These are phyloP conservation scores for Ditula angustiorana DNA, from an alignment of 2,888 invertebrate species.

Conservation along the genomic window DNA sequence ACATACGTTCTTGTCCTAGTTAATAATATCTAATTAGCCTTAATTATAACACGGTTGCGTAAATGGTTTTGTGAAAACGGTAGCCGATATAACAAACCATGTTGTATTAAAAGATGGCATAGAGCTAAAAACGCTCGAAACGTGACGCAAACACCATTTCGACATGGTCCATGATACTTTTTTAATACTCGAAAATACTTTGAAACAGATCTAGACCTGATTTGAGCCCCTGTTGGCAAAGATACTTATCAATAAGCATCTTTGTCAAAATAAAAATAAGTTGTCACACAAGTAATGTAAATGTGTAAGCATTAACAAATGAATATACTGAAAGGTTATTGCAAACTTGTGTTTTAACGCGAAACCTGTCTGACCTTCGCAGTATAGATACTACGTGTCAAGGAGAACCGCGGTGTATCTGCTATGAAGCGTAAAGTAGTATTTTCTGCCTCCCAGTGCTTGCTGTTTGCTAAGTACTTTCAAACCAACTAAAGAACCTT, in stretches of 20 bases:
- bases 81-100: not conserved
- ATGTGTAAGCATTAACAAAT: not conserved
- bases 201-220: too few relatives aligned
- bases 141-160: too few relatives aligned
- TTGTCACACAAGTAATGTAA: not conserved
- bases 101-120: too few relatives aligned
- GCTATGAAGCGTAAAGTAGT: slow-evolving; percentile 6
- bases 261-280: too few relatives aligned
- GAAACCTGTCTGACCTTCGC: slow-evolving; percentile 31
- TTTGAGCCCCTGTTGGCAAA: too few relatives aligned
- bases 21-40: slow-evolving; percentile 22
- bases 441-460: not conserved
- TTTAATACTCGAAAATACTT: too few relatives aligned
- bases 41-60: slow-evolving; percentile 15
- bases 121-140: too few relatives aligned
- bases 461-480: not conserved
- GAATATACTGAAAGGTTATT: slow-evolving; percentile 3
- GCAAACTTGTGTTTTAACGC: slow-evolving; percentile 15
- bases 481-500: not conserved
- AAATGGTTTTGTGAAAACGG: slow-evolving; percentile 8
- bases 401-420: slow-evolving; percentile 19
- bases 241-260: too few relatives aligned
- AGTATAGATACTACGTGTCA: slow-evolving; percentile 30
- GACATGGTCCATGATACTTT: too few relatives aligned
- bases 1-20: slow-evolving; percentile 10